phyloP scores from a whole-genome alignment of 2,113 vertebrate species.

The Microtus montanus region DNA sequence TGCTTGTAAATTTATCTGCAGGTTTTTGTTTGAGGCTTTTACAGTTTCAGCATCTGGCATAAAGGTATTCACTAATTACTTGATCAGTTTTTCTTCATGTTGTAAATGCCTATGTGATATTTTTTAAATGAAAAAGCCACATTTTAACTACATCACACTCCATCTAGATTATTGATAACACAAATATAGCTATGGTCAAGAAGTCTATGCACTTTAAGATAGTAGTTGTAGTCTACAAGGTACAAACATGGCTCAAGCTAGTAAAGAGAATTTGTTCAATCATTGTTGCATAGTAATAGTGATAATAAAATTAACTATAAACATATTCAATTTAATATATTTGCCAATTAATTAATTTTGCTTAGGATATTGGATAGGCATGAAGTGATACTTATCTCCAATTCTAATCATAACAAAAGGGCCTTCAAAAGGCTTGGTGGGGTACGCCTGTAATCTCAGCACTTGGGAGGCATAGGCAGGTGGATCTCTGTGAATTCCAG shows the following conservation, averaged over 20 bases:
- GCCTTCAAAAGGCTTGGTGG: not conserved
- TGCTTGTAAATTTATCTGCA: conserved; percentile 18
- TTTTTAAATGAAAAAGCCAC: not conserved
- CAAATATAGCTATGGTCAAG: not conserved
- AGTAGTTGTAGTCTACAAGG: not conserved
- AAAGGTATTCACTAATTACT: conserved; percentile 5
- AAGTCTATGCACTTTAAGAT: not conserved
- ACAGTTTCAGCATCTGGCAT: not conserved
- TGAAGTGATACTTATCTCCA: not conserved
- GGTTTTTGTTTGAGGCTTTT: conserved; percentile 7
- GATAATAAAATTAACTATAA: not conserved
- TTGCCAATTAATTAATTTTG: not conserved
- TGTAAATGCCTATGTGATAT: not conserved
- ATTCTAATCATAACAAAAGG: not conserved
- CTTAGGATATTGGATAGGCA: not conserved
- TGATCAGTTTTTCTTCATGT: conserved; percentile 7
- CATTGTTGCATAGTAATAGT: not conserved
- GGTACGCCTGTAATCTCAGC: not conserved
- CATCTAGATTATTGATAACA: not conserved
- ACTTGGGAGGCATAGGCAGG: not conserved
- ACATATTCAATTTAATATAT: not conserved
- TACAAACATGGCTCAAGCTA: not conserved
- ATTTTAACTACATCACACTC: not conserved
- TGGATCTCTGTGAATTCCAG: not conserved
- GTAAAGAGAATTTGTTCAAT: not conserved